Conservation (phyloP, 2,797 vertebrate species). For the Rhinophrynus dorsalis region DNA sequence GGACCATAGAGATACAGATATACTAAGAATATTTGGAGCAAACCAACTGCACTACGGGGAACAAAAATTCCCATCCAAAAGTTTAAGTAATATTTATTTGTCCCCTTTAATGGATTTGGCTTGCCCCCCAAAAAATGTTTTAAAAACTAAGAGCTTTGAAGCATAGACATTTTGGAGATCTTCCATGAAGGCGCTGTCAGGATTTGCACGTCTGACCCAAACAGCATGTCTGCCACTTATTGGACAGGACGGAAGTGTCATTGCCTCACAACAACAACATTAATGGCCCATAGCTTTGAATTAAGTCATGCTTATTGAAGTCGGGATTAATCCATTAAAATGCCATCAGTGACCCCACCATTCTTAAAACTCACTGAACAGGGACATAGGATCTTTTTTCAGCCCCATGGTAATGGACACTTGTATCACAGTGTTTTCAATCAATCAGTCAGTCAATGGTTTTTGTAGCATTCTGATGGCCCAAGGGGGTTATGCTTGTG, state of each 20-base stretch:
- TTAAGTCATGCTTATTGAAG: background rate
- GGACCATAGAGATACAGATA: too few species aligned
- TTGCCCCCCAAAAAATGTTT: too few species aligned
- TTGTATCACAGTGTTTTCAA: background rate
- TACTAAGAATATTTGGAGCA: too few species aligned
- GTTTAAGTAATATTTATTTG: too few species aligned
- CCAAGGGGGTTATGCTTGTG: background rate
- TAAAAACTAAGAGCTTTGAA: background rate
- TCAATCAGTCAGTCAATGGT: conserved; percentile 5
- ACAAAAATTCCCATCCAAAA: too few species aligned
- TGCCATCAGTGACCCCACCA: background rate
- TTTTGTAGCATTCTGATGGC: background rate
- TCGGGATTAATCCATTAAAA: conserved; percentile 5
- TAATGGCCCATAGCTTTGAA: background rate
- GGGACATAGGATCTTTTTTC: background rate
- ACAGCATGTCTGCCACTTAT: background rate
- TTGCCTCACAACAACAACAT: background rate
- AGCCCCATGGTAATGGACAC: background rate
- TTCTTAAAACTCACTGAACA: background rate
- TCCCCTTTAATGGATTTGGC: too few species aligned
- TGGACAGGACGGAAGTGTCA: background rate
- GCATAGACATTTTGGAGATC: background rate
- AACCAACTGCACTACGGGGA: too few species aligned
- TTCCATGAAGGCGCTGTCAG: background rate
- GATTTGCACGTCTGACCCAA: background rate